Conservation (phyloP, 1,140 invertebrate genomes). For the Coenobita brevimanus region DNA sequence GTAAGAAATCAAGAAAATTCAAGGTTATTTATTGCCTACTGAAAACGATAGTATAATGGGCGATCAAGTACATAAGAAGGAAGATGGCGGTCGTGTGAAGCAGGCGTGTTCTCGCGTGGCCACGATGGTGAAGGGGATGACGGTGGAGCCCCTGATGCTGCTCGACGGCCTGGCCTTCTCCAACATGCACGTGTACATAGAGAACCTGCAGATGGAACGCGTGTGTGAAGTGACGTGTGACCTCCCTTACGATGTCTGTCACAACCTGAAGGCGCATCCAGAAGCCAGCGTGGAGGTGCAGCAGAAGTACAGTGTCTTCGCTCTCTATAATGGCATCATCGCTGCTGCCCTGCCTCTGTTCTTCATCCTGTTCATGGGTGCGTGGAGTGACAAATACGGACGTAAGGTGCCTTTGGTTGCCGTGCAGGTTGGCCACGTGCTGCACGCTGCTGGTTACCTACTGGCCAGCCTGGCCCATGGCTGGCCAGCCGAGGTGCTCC, state of each 20-base stretch:
- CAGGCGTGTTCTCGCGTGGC: neutral
- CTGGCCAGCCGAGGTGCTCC: constrained; percentile 33
- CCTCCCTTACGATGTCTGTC: constrained; percentile 23
- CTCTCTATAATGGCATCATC: constrained; percentile 57
- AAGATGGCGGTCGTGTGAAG: neutral
- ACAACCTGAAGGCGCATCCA: constrained; percentile 23
- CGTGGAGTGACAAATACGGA: constrained; percentile 59
- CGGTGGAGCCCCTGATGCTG: constrained; percentile 54
- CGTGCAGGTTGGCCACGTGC: constrained; percentile 48
- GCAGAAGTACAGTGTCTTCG: constrained; percentile 44
- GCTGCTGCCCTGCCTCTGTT: constrained; percentile 45
- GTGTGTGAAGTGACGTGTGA: constrained; percentile 29
- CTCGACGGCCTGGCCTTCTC: constrained; percentile 52
- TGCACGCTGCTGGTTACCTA: constrained; percentile 51
- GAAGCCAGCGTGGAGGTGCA: constrained; percentile 51
- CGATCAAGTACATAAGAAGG: too few relatives aligned
- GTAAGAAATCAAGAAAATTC: too few relatives aligned
- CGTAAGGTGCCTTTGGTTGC: constrained; percentile 51
- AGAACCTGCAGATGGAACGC: constrained; percentile 58
- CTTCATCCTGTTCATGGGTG: constrained; percentile 62
- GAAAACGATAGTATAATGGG: too few relatives aligned
- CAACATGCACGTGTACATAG: constrained; percentile 56
- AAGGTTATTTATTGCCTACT: too few relatives aligned
- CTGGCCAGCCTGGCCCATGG: constrained; percentile 23
- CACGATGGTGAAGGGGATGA: neutral